Evolutionary conservation across 2,888 invertebrate species (phyloP).

Genomic region (Idaea straminata): DNA sequence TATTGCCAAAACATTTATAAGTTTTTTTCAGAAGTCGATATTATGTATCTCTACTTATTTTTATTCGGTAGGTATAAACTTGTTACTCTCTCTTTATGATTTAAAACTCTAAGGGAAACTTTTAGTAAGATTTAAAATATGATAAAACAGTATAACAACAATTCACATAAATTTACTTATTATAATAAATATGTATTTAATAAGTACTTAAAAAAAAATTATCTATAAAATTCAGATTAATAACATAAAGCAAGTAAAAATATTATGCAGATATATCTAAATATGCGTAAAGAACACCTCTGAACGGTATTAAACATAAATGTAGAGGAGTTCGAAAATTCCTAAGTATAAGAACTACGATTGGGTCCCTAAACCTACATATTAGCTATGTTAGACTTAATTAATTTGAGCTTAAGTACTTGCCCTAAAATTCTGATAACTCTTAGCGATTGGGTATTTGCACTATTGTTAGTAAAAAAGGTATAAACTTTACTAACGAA

Average conservation of each 20-base stretch:
- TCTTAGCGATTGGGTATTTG: background rate
- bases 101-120: background rate
- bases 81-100: background rate
- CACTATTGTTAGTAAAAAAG: background rate
- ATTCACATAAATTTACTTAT: background rate
- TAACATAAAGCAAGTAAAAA: no score
- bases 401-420: background rate
- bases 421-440: background rate
- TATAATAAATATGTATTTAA: no score
- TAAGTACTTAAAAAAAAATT: no score
- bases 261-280: no score
- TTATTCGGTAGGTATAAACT: background rate
- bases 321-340: background rate
- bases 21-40: background rate
- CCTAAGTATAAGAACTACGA: no score
- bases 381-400: no score
- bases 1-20: background rate
- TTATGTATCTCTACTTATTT: background rate
- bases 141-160: background rate
- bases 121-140: background rate
- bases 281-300: no score
- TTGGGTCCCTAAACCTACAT: no score
- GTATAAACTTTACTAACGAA: background rate
- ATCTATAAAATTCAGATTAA: background rate
- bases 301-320: background rate